Evolutionary conservation across 2,888 invertebrate species (phyloP).

Genomic region (Cantharis flavilabris): DNA sequence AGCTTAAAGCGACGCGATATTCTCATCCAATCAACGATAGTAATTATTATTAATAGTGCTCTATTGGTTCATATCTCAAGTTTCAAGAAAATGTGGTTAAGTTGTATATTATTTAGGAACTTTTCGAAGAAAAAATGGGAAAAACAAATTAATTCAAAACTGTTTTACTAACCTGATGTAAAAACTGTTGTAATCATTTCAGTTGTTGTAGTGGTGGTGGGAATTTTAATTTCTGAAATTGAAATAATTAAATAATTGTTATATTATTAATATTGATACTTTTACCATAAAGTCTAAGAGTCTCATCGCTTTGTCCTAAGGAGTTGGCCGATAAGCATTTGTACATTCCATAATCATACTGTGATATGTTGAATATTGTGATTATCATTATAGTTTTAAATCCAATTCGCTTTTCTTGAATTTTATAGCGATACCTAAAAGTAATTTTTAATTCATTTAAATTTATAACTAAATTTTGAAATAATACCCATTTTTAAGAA

Average conservation of each 20-base stretch:
- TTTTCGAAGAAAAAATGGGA: background rate
- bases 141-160: background rate
- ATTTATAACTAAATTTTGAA: background rate
- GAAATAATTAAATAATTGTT: background rate
- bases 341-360: slow-evolving; percentile 68
- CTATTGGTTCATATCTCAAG: too few species aligned
- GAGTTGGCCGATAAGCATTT: slow-evolving; percentile 74
- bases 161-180: slow-evolving; percentile 32
- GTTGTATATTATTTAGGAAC: too few species aligned
- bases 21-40: too few species aligned
- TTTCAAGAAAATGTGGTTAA: too few species aligned
- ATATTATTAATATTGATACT: background rate
- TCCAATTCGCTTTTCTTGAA: slow-evolving; percentile 63
- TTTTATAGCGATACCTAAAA: slow-evolving; percentile 66
- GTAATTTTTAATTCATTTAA: background rate
- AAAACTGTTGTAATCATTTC: slow-evolving; percentile 38
- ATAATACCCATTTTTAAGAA: slow-evolving; percentile 58
- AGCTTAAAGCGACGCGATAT: too few species aligned
- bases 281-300: slow-evolving; percentile 71
- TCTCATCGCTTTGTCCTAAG: slow-evolving; percentile 71
- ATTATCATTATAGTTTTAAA: slow-evolving; percentile 69
- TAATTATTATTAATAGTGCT: too few species aligned
- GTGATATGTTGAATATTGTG: slow-evolving; percentile 64
- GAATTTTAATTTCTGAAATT: slow-evolving; percentile 52
- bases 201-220: slow-evolving; percentile 46